Evolutionary conservation across 2,888 invertebrate genomes (phyloP), one percentile per base, ranked within the genome.

Genomic region (Sarcophaga rosellei): DNA sequence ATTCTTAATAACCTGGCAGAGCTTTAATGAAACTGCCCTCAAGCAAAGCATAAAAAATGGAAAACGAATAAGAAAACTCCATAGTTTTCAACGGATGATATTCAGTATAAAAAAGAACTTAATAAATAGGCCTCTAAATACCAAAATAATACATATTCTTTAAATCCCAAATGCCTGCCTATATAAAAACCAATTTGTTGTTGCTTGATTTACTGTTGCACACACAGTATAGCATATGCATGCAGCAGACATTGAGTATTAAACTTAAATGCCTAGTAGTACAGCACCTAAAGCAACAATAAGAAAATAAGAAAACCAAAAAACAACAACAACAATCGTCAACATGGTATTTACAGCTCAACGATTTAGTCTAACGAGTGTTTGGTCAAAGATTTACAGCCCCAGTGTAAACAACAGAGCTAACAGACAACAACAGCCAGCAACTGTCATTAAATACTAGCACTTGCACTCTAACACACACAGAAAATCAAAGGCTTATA

Each of bases 311-410:
- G n/a, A n/a, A 57, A 57, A 57, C 6, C 15, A 57, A 57, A 57
- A 21, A 35, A 21, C 57, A 72, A 10, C 57, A 72, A 25, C 12
- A 20, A 35, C 0, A 5, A 17, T 78, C 70, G 85, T 86, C 85
- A 81, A 65, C 83, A 69, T 69, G 70, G 77, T 65, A 86, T 86
- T 86, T 78, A 81, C 81, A 81, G 84, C 81, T 86, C 81, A 86
- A 86, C 77, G 84, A 84, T 77, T 86, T 79, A 83, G 65, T 74
- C 77, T 84, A 76, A 84, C 83, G 74, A 86, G 81, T 86, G 81
- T 86, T 84, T 81, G 84, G 84, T 78, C 73, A 86, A 84, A 74
- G 84, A 81, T 81, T 84, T 86, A 81, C 70, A 72, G 72, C 69
- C 25, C 72, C 59, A 84, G 68, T 76, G 76, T 73, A 79, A 59